Conservation (phyloP, 2,113 vertebrate species). For the Andinoacara biseriatus region DNA sequence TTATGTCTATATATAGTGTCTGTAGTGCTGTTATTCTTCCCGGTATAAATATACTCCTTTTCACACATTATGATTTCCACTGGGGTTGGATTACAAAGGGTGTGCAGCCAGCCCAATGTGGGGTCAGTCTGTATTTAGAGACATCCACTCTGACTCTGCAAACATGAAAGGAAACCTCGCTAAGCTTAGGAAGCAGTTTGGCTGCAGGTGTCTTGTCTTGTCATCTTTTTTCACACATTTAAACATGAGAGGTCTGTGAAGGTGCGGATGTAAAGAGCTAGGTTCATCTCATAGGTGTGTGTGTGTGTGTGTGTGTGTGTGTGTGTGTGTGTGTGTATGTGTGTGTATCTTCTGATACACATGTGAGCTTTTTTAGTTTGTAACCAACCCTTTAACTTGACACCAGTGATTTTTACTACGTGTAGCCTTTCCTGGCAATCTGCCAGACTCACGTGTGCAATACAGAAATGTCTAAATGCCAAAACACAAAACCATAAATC, state of each 20-base stretch:
- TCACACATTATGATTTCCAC: slow-evolving; percentile 63
- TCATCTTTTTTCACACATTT: slow-evolving; percentile 60
- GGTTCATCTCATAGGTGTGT: background rate
- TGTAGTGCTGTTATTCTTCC: slow-evolving; percentile 48
- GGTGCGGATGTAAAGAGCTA: slow-evolving; percentile 14
- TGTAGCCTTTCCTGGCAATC: slow-evolving; percentile 41
- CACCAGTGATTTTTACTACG: slow-evolving; percentile 49
- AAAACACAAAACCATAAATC: background rate
- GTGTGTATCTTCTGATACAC: background rate
- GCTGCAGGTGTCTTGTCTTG: slow-evolving; percentile 60
- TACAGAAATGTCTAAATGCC: background rate
- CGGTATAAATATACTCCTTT: slow-evolving; percentile 72
- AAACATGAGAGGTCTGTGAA: slow-evolving; percentile 57
- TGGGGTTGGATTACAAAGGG: slow-evolving; percentile 68
- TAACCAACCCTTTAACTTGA: slow-evolving; percentile 43
- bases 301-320: background rate
- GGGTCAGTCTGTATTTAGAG: slow-evolving; percentile 12
- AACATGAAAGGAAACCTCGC: slow-evolving; percentile 57
- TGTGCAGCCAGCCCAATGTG: slow-evolving; percentile 39
- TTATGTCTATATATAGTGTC: slow-evolving; percentile 2
- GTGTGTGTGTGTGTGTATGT: background rate
- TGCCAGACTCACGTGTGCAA: slow-evolving; percentile 37
- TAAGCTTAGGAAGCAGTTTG: slow-evolving; percentile 54
- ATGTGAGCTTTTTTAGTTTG: background rate
- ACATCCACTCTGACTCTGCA: slow-evolving; percentile 18